Conservation (phyloP, 2,113 vertebrate genomes). For the Brienomyrus longianalis region DNA sequence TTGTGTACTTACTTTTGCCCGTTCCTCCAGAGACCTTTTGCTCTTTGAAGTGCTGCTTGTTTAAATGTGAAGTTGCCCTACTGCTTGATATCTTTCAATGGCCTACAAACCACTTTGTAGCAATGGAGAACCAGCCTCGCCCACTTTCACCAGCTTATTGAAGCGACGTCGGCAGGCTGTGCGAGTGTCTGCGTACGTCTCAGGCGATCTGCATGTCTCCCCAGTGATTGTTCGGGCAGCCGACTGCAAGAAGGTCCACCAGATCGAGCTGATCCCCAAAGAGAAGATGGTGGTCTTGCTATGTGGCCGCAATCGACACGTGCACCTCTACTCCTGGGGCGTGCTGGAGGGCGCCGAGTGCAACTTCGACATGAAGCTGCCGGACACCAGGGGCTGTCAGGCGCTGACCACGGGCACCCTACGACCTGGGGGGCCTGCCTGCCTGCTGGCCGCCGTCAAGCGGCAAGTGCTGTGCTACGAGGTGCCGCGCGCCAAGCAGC, state of each 20-base stretch:
- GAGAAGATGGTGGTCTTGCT: slow-evolving; percentile 80
- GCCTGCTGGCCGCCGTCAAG: slow-evolving; percentile 83
- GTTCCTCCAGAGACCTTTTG: background rate
- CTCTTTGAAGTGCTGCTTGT: background rate
- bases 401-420: slow-evolving; percentile 68
- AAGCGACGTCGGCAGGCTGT: background rate
- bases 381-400: slow-evolving; percentile 92
- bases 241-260: slow-evolving; percentile 91
- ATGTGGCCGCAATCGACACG: slow-evolving; percentile 82
- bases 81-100: background rate
- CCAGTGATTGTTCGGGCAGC: slow-evolving; percentile 88
- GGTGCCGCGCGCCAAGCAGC: slow-evolving; percentile 75
- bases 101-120: background rate
- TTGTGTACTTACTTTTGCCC: background rate
- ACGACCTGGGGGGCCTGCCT: slow-evolving; percentile 65
- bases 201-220: background rate
- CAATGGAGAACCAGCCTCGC: background rate
- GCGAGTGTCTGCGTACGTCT: background rate
- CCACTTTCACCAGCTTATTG: background rate
- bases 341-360: slow-evolving; percentile 81
- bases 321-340: slow-evolving; percentile 82
- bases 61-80: background rate
- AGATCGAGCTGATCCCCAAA: slow-evolving; percentile 81
- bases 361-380: slow-evolving; percentile 76
- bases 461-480: slow-evolving; percentile 88